Evolutionary conservation across 2,888 invertebrate species (phyloP).

Genomic region (Keiferia lycopersicella): DNA sequence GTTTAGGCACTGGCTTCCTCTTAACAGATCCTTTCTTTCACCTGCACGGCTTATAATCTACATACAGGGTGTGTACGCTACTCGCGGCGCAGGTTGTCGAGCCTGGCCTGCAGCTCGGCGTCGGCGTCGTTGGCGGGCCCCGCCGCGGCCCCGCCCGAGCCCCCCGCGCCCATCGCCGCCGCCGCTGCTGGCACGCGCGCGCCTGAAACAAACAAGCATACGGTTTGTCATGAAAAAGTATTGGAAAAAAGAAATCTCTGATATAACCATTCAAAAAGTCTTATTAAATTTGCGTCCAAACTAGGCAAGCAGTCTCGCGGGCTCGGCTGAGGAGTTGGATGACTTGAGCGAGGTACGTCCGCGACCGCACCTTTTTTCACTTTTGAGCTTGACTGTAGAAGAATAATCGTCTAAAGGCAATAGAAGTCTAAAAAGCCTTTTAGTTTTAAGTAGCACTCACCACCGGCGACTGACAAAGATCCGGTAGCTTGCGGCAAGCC

Average conservation of each 20-base stretch:
- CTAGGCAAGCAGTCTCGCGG: no score
- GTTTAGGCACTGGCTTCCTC: no score
- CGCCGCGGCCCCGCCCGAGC: conserved; percentile 37
- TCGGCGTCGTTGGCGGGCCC: conserved; percentile 88
- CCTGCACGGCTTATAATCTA: background rate
- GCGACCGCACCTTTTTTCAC: no score
- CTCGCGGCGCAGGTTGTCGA: conserved; percentile 96
- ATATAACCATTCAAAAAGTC: no score
- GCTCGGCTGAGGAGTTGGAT: no score
- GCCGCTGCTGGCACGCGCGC: conserved; percentile 82
- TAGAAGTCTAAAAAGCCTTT: no score
- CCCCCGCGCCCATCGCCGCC: conserved; percentile 68
- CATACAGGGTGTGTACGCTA: conserved; percentile 54
- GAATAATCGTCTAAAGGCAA: no score
- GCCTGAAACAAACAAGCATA: conserved; percentile 2
- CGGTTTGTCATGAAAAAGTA: no score
- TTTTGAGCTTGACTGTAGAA: no score
- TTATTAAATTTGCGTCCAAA: no score
- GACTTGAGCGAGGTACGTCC: no score
- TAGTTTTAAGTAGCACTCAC: background rate
- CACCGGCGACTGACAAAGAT: conserved; percentile 78
- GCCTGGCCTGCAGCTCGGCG: conserved; percentile 97
- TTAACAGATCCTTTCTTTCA: background rate
- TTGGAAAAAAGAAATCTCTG: no score
- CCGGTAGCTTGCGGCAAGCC: conserved; percentile 88